A percentile compares a stretch with the other conserved stretches of the same genome.
Conservation (phyloP, 1,140 invertebrate genomes). For the Lucilia cuprina region DNA sequence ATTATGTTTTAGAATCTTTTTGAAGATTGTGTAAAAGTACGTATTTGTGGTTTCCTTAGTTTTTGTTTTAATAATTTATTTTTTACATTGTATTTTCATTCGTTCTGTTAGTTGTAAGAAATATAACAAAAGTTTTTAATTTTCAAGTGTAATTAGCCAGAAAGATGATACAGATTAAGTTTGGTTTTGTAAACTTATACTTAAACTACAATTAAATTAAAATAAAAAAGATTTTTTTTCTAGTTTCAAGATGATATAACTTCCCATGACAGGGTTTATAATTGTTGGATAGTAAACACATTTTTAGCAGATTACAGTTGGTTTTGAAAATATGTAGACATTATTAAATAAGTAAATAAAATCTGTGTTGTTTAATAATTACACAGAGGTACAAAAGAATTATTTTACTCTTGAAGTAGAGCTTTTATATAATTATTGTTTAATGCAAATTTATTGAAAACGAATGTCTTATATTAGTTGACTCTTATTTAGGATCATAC, state of each 20-base stretch:
- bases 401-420: too few relatives aligned
- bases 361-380: too few relatives aligned
- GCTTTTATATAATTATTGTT: too few relatives aligned
- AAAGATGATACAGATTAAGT: conserved; percentile 37
- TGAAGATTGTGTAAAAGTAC: not conserved
- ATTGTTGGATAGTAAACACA: not conserved
- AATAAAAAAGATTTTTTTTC: not conserved
- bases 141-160: conserved; percentile 39
- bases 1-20: not conserved
- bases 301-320: too few relatives aligned
- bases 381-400: too few relatives aligned
- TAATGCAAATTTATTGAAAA: too few relatives aligned
- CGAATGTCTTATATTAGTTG: too few relatives aligned
- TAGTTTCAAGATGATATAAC: not conserved
- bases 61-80: not conserved
- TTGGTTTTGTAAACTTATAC: conserved; percentile 24
- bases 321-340: too few relatives aligned
- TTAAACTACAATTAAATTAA: conserved; percentile 29
- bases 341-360: too few relatives aligned
- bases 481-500: too few relatives aligned
- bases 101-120: not conserved
- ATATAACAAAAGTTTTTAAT: conserved; percentile 24
- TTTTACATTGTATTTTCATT: not conserved
- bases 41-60: not conserved
- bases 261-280: not conserved